Conservation (phyloP, 2,797 vertebrate species). For the Poecilia picta region DNA sequence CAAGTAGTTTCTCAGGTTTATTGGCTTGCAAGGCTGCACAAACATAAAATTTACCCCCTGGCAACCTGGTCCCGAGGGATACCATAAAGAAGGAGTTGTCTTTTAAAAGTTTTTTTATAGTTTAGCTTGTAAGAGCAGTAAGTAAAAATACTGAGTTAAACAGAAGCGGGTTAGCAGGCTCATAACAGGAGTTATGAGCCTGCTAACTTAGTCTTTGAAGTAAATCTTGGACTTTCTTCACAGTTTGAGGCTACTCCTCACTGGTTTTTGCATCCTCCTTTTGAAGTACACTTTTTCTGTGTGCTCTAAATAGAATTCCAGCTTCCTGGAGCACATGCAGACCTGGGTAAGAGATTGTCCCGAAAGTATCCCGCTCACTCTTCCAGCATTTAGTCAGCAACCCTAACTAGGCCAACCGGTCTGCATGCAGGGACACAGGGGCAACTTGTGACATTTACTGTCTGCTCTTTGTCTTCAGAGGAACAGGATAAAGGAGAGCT, state of each 20-base stretch:
- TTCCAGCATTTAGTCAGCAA: slow-evolving; percentile 52
- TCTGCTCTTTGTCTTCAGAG: slow-evolving; percentile 49
- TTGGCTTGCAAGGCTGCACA: slow-evolving; percentile 17
- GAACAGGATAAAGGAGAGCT: slow-evolving; percentile 52
- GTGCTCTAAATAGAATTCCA: slow-evolving; percentile 27
- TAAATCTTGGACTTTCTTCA: slow-evolving; percentile 15
- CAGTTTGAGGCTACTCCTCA: slow-evolving; percentile 20
- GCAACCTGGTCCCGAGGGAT: slow-evolving; percentile 27
- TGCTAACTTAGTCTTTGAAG: slow-evolving; percentile 40
- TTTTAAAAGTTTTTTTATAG: neutral
- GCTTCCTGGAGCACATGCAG: slow-evolving; percentile 23
- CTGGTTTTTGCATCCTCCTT: slow-evolving; percentile 13
- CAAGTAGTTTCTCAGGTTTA: slow-evolving; percentile 15
- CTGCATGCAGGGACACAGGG: slow-evolving; percentile 35
- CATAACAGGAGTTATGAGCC: neutral
- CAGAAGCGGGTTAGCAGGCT: neutral
- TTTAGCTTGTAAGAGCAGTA: neutral
- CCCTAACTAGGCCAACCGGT: slow-evolving; percentile 58
- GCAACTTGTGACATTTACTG: slow-evolving; percentile 53
- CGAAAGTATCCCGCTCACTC: slow-evolving; percentile 41
- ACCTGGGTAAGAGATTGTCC: slow-evolving; percentile 27
- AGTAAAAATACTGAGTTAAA: neutral
- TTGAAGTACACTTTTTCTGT: neutral
- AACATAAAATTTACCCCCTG: slow-evolving; percentile 19
- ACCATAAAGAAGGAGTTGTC: slow-evolving; percentile 9